Conservation (phyloP, 2,113 vertebrate genomes). For the Micronycteris hirsuta region DNA sequence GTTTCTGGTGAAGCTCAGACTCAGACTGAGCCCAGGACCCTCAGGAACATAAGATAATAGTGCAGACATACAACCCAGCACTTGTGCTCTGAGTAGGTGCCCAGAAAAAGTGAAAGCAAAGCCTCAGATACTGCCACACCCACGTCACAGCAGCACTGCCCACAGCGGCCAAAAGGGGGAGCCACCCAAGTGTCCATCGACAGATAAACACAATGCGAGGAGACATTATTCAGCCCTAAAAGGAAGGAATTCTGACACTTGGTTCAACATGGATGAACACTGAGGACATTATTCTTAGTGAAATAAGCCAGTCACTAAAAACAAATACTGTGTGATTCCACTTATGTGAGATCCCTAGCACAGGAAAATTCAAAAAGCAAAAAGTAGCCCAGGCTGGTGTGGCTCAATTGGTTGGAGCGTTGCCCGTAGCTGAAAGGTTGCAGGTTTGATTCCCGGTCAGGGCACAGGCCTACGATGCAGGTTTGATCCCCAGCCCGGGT, state of each 20-base stretch:
- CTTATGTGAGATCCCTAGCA: background rate
- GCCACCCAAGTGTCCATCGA: too few relatives aligned
- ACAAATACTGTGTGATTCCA: rapidly evolving
- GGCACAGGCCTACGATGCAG: too few relatives aligned
- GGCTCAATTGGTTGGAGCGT: too few relatives aligned
- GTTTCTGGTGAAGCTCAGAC: background rate
- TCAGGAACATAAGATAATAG: background rate
- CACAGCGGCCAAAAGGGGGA: background rate
- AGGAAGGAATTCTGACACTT: background rate
- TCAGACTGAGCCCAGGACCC: background rate
- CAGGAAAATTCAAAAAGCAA: background rate
- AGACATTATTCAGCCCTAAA: background rate
- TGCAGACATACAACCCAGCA: rapidly evolving
- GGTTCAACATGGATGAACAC: background rate
- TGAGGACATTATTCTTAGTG: too few relatives aligned
- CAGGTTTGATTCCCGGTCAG: too few relatives aligned
- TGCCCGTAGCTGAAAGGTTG: too few relatives aligned
- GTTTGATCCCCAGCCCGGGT: too few relatives aligned
- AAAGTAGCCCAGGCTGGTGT: too few relatives aligned
- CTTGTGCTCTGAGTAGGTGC: too few relatives aligned
- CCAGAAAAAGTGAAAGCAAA: background rate
- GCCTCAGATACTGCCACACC: background rate
- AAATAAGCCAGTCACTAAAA: background rate
- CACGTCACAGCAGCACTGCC: background rate
- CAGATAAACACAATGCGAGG: background rate